Evolutionary conservation across 1,140 invertebrate genomes (phyloP).

Genomic region (Leptonema lineaticorne): DNA sequence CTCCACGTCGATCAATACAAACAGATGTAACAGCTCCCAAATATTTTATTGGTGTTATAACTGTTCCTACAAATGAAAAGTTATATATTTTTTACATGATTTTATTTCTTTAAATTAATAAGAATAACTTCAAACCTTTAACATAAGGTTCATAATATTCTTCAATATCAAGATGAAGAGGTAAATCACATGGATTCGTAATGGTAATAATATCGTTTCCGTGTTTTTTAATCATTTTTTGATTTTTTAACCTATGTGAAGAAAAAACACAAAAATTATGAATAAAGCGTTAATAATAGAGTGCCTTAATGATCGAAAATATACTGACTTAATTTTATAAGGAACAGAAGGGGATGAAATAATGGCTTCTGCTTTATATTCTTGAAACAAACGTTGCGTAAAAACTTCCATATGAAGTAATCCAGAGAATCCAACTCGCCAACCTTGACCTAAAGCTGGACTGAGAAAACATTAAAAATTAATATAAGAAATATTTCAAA

Average conservation of each 20-base stretch:
- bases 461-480: conserved; percentile 52
- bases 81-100: neutral
- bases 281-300: no score
- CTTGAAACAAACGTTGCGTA: conserved; percentile 89
- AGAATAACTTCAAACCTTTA: conserved; percentile 54
- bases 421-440: conserved; percentile 91
- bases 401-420: conserved; percentile 96
- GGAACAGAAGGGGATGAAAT: conserved; percentile 93
- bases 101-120: neutral
- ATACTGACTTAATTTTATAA: conserved; percentile 74
- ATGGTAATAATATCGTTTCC: conserved; percentile 67
- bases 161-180: conserved; percentile 65
- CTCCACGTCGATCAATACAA: conserved; percentile 77
- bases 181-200: conserved; percentile 84
- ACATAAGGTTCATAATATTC: conserved; percentile 89
- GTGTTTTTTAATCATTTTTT: conserved; percentile 65
- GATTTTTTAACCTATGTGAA: conserved; percentile 54
- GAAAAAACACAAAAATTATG: no score
- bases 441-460: conserved; percentile 91
- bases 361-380: conserved; percentile 86
- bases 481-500: neutral
- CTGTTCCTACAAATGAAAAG: conserved; percentile 64
- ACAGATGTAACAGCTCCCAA: conserved; percentile 69
- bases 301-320: neutral
- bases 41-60: conserved; percentile 82